A percentile compares a stretch with the other conserved stretches of the same genome.
phyloP scores from a whole-genome alignment of 2,888 invertebrate genomes.

The Clepsis dumicolana region DNA sequence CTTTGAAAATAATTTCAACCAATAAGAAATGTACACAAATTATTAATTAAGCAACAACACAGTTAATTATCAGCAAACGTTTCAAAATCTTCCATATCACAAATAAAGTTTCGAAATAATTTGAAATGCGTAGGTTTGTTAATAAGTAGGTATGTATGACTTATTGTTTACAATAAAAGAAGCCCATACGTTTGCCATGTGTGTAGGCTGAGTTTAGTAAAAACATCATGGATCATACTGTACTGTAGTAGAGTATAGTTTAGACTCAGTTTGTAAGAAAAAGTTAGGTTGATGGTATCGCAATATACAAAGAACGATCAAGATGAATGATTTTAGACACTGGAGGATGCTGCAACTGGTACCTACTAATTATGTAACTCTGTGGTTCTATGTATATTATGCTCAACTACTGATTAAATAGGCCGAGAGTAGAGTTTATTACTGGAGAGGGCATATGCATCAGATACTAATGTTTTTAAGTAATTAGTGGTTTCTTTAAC shows the following conservation, averaged over 20 bases:
- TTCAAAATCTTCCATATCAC: conserved; percentile 8
- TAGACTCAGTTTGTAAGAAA: neutral
- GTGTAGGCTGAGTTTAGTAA: conserved; percentile 7
- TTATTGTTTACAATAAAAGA: conserved; percentile 25
- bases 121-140: conserved; percentile 3
- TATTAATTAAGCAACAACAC: neutral
- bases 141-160: neutral
- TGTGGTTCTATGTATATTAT: neutral
- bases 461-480: neutral
- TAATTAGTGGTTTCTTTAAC: neutral
- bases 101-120: conserved; percentile 6
- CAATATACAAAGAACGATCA: conserved; percentile 22
- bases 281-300: conserved; percentile 15
- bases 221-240: neutral
- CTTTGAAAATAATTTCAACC: neutral
- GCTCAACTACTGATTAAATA: neutral
- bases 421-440: neutral
- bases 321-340: conserved; percentile 34
- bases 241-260: conserved; percentile 9
- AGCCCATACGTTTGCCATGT: conserved; percentile 12
- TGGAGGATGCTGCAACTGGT: conserved; percentile 40
- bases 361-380: conserved; percentile 33
- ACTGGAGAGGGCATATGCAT: neutral
- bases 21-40: neutral
- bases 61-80: neutral